Evolutionary conservation across 1,140 invertebrate genomes (phyloP).

Genomic region (Dreissena rostriformis): DNA sequence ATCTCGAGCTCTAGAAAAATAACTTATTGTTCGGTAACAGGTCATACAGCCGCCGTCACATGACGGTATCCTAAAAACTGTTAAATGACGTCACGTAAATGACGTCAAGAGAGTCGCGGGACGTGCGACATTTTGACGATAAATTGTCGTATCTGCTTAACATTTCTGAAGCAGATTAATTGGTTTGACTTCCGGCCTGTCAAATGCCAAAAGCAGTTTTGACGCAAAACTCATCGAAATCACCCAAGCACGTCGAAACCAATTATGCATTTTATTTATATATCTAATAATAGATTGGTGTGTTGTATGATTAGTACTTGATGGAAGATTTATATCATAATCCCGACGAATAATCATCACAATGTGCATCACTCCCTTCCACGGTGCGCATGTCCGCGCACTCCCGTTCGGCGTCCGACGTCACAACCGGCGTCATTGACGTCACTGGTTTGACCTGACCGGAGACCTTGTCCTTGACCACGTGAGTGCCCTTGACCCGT

Average conservation of each 20-base stretch:
- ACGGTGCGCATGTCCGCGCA: conserved; percentile 11
- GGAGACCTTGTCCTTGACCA: conserved; percentile 80
- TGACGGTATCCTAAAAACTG: no score
- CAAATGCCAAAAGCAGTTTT: no score
- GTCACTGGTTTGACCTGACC: conserved; percentile 77
- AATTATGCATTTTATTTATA: neutral
- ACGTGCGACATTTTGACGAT: no score
- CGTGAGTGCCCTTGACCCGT: conserved; percentile 78
- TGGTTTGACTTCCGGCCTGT: no score
- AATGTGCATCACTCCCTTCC: neutral
- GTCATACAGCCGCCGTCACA: no score
- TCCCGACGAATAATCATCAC: neutral
- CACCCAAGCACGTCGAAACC: neutral
- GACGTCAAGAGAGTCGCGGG: no score
- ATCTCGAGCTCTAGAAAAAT: no score
- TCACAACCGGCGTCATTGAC: neutral
- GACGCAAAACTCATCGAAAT: neutral
- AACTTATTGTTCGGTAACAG: no score
- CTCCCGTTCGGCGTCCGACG: neutral
- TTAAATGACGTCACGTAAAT: no score
- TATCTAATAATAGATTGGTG: no score
- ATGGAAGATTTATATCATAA: neutral
- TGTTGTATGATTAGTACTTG: neutral
- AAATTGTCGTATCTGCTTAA: no score
- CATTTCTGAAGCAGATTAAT: no score